Base-by-base conservation (phyloP, 2,888 invertebrate genomes). In the Sycophila texana region DNA sequence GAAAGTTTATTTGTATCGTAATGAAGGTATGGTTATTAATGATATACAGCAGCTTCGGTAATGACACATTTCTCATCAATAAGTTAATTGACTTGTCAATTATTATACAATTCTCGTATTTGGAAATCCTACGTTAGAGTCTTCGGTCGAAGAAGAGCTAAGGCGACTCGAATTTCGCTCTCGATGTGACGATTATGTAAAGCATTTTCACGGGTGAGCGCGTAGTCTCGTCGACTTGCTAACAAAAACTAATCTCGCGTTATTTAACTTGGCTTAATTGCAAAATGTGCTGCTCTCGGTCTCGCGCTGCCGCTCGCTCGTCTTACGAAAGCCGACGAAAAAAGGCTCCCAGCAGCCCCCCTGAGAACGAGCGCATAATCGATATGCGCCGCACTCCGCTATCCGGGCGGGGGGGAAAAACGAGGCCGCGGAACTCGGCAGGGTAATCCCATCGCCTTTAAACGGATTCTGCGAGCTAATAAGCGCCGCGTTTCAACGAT, bases 181-280 rank as follows among this genome's bases (percentile, higher is more conserved):
- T 79, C 72, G 80, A 82, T 12, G 30, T 78, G 77, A 79, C 84
- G 85, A 86, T 86, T 86, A 86, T 86, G 86, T 84, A 86, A 86
- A 86, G 83, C 82, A 81, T 81, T 84, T 82, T 84, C 84, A 83
- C 84, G 86, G 86, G 85, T 86, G 86, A 85, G 83, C 84, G 82
- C 77, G 60, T 3, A 26, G 26, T 70, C 49, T 26, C 65, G 18
- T 63, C 70, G 55, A 5, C 26, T 58, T 65, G 51, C 61, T 3
- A 5, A 73, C 72, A 73, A 61, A 73, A 77, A 39, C 58, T 51
- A 53, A 76, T 63, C 57, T 53, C 26, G 49, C 47, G 58, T 4
- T 22, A 3, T 58, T 7, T 71, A 30, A 39, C 20, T 30, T 39
- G 61, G 20, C 4, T 4, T 67, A 61, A 61, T 58, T 57, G 60